Percentiles rank a stretch among this genome's conserved stretches.
These are phyloP conservation scores for Thera britannica DNA, from an alignment of 2,888 invertebrate species.

Conservation along the genomic window DNA sequence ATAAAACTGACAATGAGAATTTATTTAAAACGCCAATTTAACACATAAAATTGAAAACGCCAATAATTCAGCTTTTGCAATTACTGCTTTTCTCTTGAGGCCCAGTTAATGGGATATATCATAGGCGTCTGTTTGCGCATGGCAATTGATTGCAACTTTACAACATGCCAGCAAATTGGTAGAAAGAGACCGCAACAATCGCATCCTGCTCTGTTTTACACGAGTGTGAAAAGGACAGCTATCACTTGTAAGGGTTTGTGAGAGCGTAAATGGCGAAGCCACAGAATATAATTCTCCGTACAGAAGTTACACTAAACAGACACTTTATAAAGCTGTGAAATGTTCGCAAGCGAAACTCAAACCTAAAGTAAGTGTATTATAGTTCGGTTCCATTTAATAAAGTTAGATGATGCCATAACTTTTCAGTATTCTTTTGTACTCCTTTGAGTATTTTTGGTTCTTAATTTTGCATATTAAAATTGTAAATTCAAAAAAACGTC, in stretches of 20 bases:
- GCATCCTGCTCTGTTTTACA: neutral
- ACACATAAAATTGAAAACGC: conserved; percentile 32
- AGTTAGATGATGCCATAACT: neutral
- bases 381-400: conserved; percentile 6
- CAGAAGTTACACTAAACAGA: conserved; percentile 19
- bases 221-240: conserved; percentile 49
- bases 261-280: conserved; percentile 59
- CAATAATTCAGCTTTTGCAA: conserved; percentile 50
- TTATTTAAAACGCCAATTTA: conserved; percentile 23
- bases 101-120: conserved; percentile 84
- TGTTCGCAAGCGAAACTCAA: neutral
- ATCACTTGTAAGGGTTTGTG: conserved; percentile 46
- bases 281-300: conserved; percentile 21
- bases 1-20: neutral
- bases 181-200: conserved; percentile 53
- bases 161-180: conserved; percentile 83
- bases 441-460: neutral
- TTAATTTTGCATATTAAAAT: neutral
- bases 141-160: conserved; percentile 85
- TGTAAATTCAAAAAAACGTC: conserved; percentile 56
- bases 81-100: conserved; percentile 54
- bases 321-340: conserved; percentile 7
- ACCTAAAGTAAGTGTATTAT: neutral
- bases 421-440: neutral
- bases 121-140: conserved; percentile 85